Conservation (phyloP, 64 coral and sea anemone species). For the Stylophora pistillata region DNA sequence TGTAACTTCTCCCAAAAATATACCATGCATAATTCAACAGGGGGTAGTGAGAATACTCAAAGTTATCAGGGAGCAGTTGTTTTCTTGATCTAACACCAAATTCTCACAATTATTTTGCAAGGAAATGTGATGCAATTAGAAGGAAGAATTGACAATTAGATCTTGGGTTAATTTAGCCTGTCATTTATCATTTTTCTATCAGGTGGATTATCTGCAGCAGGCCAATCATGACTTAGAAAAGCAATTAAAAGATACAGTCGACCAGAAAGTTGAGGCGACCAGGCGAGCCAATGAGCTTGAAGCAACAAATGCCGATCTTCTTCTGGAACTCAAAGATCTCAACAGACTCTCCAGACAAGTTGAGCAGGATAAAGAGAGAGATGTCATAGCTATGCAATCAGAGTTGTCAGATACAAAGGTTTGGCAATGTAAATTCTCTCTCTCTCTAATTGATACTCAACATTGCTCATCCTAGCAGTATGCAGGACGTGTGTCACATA, state of each 20-base stretch:
- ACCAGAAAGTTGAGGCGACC: conserved; percentile 65
- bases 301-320: conserved; percentile 84
- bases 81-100: too few species aligned
- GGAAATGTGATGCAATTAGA: too few species aligned
- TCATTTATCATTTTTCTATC: not conserved
- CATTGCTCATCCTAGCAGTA: too few species aligned
- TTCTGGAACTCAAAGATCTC: conserved; percentile 86
- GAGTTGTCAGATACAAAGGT: conserved; percentile 84
- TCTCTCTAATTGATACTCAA: not conserved
- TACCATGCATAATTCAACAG: too few species aligned
- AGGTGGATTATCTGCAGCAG: conserved; percentile 99
- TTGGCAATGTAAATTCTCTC: not conserved
- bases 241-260: conserved; percentile 74
- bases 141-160: too few species aligned
- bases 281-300: conserved; percentile 71
- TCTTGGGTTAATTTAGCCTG: too few species aligned
- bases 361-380: conserved; percentile 81
- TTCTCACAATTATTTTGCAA: too few species aligned
- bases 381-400: conserved; percentile 57
- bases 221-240: conserved; percentile 95
- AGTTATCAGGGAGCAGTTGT: too few species aligned
- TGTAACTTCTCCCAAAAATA: too few species aligned
- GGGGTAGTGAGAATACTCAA: too few species aligned
- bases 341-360: conserved; percentile 71
- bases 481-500: too few species aligned